These are phyloP conservation scores for Stegodyphus dumicola DNA, from an alignment of 1,140 invertebrate genomes.

Conservation along the genomic window DNA sequence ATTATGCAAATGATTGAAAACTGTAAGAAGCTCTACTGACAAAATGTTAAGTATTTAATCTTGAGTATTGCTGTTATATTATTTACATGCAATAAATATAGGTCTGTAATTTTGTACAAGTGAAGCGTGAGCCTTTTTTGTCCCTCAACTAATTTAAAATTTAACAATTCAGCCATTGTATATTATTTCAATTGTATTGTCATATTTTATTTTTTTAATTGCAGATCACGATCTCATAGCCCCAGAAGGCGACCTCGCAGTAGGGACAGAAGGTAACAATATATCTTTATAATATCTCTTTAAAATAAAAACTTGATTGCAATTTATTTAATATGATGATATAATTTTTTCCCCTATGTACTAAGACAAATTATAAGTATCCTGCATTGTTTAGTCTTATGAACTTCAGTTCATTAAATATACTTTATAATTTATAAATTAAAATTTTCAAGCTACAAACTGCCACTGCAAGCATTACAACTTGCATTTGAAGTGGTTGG, in stretches of 20 bases:
- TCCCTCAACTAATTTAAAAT: too few species aligned
- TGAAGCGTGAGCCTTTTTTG: too few species aligned
- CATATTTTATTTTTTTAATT: constrained; percentile 5
- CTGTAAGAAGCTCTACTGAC: too few species aligned
- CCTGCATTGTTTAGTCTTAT: neutral
- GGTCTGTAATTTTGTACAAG: too few species aligned
- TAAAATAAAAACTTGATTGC: neutral
- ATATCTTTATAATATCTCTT: neutral
- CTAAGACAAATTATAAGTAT: neutral
- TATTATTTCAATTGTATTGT: too few species aligned
- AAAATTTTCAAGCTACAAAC: neutral
- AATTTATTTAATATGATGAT: neutral
- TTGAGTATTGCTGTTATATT: too few species aligned
- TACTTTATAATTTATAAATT: neutral
- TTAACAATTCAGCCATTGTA: too few species aligned
- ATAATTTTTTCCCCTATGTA: neutral
- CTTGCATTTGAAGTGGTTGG: neutral
- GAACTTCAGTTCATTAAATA: neutral
- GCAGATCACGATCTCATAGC: constrained; percentile 43
- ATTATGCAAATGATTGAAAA: too few species aligned
- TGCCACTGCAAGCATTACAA: neutral
- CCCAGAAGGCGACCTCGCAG: constrained; percentile 43
- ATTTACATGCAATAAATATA: too few species aligned
- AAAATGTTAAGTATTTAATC: too few species aligned
- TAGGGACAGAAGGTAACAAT: constrained; percentile 48